Conservation (phyloP, 2,888 invertebrate species). For the Lacanobia oleracea region DNA sequence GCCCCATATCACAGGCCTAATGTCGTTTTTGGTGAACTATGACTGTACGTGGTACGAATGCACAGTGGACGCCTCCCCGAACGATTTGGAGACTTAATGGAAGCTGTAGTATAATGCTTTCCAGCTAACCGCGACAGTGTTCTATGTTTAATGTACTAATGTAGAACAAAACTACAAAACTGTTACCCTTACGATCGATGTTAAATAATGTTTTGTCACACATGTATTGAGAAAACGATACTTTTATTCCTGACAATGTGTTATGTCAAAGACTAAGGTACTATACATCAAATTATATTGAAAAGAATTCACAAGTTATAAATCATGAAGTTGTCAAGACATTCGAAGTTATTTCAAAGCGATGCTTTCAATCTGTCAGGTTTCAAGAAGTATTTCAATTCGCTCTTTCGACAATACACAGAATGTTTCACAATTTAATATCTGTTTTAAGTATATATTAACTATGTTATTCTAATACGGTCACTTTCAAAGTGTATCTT, state of each 20-base stretch:
- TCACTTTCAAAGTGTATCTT: conserved; percentile 12
- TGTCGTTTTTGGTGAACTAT: conserved; percentile 58
- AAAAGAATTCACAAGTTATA: conserved; percentile 42
- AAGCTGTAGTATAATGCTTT: conserved; percentile 19
- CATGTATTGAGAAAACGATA: neutral
- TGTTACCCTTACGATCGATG: neutral
- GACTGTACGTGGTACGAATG: conserved; percentile 53
- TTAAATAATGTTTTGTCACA: conserved; percentile 2
- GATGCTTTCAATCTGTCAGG: conserved; percentile 48
- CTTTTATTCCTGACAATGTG: conserved; percentile 14
- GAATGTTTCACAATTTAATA: conserved; percentile 16
- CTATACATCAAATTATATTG: conserved; percentile 16
- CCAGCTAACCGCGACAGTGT: neutral
- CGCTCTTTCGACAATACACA: conserved; percentile 16
- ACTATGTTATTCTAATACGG: conserved; percentile 11
- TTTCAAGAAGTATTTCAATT: conserved; percentile 45
- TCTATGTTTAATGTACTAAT: conserved; percentile 23
- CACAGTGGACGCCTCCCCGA: conserved; percentile 17
- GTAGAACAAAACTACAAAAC: neutral
- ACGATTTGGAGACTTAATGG: conserved; percentile 37
- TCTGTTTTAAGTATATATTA: conserved; percentile 5
- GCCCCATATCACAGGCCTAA: conserved; percentile 53
- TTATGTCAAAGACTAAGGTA: conserved; percentile 17
- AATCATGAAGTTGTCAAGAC: conserved; percentile 44
- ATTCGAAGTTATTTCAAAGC: conserved; percentile 50